Conservation (phyloP, 2,113 vertebrate genomes). For the Prunella himalayana region DNA sequence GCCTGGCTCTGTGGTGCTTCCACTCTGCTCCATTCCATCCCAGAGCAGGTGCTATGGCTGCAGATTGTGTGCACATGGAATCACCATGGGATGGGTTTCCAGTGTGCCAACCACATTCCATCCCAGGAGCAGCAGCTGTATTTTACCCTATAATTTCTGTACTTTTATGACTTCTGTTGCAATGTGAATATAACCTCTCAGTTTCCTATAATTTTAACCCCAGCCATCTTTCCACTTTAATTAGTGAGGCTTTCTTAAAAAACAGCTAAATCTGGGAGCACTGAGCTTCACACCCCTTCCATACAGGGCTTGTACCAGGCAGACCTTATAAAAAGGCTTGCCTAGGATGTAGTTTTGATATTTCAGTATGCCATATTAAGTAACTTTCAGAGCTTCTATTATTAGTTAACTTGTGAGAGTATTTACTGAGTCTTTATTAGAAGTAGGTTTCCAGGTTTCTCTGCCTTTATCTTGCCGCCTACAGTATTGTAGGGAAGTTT, state of each 20-base stretch:
- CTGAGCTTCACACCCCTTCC: background rate
- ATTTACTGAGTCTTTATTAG: background rate
- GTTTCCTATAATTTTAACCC: background rate
- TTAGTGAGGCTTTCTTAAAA: background rate
- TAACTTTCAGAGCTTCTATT: background rate
- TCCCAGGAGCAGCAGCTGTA: background rate
- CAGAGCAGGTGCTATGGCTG: background rate
- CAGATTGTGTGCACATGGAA: background rate
- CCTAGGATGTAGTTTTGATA: background rate
- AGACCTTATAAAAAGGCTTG: background rate
- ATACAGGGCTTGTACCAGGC: background rate
- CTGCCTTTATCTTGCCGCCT: conserved; percentile 18
- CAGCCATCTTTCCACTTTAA: background rate
- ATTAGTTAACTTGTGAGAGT: background rate
- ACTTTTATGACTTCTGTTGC: background rate
- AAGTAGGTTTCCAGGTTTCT: background rate
- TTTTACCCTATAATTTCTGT: background rate
- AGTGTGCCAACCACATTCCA: background rate
- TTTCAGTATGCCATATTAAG: background rate
- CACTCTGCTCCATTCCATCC: background rate
- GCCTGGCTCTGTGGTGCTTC: background rate
- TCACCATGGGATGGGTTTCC: background rate
- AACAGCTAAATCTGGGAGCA: background rate
- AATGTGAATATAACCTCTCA: background rate
- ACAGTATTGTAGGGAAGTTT: background rate